Evolutionary conservation across 30 jellyfish, hydroid and myxozoan species (phyloP).

Genomic region (Mastigias papua): DNA sequence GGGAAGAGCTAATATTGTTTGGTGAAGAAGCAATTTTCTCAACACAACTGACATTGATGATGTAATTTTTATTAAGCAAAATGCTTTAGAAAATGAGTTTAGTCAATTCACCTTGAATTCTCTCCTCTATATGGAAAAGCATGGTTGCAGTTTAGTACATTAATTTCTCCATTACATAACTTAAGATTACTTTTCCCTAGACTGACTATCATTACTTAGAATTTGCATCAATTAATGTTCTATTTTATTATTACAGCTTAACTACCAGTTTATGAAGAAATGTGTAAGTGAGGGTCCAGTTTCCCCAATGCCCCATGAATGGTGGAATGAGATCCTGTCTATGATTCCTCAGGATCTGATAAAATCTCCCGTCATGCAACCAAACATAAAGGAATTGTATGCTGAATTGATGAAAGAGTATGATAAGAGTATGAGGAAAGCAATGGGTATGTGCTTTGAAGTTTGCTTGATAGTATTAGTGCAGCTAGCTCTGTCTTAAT

Average conservation of each 20-base stretch:
- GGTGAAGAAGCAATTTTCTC: neutral
- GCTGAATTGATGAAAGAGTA: conserved; percentile 88
- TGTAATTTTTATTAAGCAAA: no score
- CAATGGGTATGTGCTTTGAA: conserved; percentile 75
- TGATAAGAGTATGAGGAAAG: conserved; percentile 89
- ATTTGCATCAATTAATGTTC: neutral
- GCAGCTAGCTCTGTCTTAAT: neutral
- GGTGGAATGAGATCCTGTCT: conserved; percentile 90
- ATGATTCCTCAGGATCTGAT: conserved; percentile 85
- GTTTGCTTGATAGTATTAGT: neutral
- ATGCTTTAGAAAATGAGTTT: no score
- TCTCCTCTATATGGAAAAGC: no score
- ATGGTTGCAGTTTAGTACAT: no score
- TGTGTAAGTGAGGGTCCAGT: conserved; percentile 98
- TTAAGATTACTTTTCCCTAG: no score
- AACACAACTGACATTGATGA: no score
- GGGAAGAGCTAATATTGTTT: neutral
- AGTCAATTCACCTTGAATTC: no score
- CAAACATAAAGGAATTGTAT: conserved; percentile 74
- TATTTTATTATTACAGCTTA: conserved; percentile 64
- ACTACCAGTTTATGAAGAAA: conserved; percentile 87
- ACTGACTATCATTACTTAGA: no score
- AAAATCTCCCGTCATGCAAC: conserved; percentile 70
- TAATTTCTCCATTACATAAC: no score
- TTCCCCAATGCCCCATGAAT: conserved; percentile 85